Percentiles rank a stretch among this genome's conserved stretches.
Evolutionary conservation across 2,797 vertebrate species (phyloP).

Genomic region (Pipistrellus pygmaeus): DNA sequence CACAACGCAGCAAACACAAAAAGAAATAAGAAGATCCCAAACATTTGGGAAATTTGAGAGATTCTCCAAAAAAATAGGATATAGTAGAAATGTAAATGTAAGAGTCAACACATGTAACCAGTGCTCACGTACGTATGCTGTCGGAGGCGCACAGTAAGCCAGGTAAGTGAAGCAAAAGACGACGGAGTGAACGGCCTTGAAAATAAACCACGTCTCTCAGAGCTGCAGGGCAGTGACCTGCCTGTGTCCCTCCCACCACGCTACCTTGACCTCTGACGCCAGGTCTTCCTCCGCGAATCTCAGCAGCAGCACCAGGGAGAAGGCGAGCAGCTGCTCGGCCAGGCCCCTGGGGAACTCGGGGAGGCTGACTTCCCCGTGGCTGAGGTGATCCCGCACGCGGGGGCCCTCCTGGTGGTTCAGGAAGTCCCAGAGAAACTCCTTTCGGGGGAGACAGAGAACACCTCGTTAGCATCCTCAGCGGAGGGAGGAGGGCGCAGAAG

Average conservation of each 20-base stretch:
- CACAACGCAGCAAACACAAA: not conserved
- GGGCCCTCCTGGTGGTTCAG: slow-evolving; percentile 90
- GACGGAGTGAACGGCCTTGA: not conserved
- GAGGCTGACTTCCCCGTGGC: slow-evolving; percentile 88
- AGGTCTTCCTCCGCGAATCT: slow-evolving; percentile 73
- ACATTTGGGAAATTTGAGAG: not conserved
- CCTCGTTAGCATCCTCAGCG: not conserved
- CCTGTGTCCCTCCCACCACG: fast-evolving
- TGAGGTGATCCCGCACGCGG: slow-evolving; percentile 88
- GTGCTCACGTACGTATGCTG: not conserved
- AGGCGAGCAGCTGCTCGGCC: slow-evolving; percentile 85
- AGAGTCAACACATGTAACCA: not conserved
- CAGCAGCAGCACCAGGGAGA: slow-evolving; percentile 85
- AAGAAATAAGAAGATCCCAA: not conserved
- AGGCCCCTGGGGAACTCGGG: slow-evolving; percentile 83
- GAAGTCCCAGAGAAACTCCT: slow-evolving; percentile 91
- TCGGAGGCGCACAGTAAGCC: not conserved
- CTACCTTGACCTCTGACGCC: slow-evolving; percentile 79
- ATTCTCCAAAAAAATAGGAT: not conserved
- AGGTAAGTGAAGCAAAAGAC: not conserved
- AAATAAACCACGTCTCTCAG: not conserved
- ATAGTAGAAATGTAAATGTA: not conserved
- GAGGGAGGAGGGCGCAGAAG: not conserved
- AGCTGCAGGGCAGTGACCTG: fast-evolving
- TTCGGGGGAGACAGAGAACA: slow-evolving; percentile 19